These are phyloP conservation scores for Falcunculus frontatus DNA, from an alignment of 2,113 vertebrate species.

Conservation along the genomic window DNA sequence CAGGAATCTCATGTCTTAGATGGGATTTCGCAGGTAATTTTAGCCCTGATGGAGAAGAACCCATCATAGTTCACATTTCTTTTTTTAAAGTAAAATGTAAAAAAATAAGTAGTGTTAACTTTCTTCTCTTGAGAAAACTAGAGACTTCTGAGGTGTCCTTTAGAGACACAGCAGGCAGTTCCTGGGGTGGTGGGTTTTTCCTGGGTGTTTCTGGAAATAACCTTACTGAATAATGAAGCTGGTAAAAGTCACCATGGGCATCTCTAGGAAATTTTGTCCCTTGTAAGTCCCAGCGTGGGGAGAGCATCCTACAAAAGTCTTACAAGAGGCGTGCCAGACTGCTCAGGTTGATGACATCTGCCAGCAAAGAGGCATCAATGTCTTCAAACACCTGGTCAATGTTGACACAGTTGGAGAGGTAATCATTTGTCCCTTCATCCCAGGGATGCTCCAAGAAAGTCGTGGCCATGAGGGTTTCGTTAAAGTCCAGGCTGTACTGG, in stretches of 20 bases:
- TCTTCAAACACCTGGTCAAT: slow-evolving; percentile 85
- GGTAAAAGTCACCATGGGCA: not conserved
- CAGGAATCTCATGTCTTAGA: slow-evolving; percentile 25
- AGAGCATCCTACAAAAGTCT: not conserved
- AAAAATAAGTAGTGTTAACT: slow-evolving; percentile 55
- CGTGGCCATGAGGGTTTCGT: slow-evolving; percentile 87
- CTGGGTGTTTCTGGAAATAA: not conserved
- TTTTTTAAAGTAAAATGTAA: slow-evolving; percentile 41
- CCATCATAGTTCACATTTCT: slow-evolving; percentile 30
- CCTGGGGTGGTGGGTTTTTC: not conserved
- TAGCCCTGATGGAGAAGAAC: not conserved
- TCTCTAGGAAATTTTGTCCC: slow-evolving; percentile 8
- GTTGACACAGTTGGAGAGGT: slow-evolving; percentile 76
- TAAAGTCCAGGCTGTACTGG: slow-evolving; percentile 79
- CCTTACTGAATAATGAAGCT: not conserved
- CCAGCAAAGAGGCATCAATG: slow-evolving; percentile 67
- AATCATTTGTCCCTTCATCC: slow-evolving; percentile 79
- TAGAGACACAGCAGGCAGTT: not conserved
- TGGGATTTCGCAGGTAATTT: not conserved
- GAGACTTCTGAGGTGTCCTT: not conserved
- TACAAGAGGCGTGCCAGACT: slow-evolving; percentile 80
- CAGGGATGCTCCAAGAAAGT: slow-evolving; percentile 89
- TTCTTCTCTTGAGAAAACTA: slow-evolving; percentile 21
- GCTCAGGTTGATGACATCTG: slow-evolving; percentile 73
- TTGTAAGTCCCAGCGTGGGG: not conserved